Evolutionary conservation across 2,113 vertebrate species (phyloP), one percentile per base, ranked within the genome.

Genomic region (Beaufortia kweichowensis): DNA sequence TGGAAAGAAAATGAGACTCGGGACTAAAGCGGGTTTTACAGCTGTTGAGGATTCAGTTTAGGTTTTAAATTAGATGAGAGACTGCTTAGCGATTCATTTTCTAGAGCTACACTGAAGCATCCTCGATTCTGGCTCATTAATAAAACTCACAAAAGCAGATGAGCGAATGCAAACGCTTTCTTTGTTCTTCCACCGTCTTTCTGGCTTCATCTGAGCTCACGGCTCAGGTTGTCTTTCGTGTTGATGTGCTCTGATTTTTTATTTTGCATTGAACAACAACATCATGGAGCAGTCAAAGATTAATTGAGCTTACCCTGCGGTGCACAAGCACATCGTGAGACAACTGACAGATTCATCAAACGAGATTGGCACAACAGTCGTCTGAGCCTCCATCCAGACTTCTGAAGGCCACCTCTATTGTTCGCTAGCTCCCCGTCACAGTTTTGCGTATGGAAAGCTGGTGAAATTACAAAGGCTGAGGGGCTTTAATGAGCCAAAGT

Each of bases 401-500:
- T 73, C 62, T 76, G 67, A 79, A 83, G 84, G 76, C 80, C 26
- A 26, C 78, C 66, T 82, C 82, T 78, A 66, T 82, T 89, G 78
- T 89, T 84, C 72, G 11, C 74, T 81, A 55, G 82, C 61, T 82
- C 46, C 56, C 60, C 55, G 76, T 77, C 33, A 73, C 62, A 69
- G 65, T 62, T 78, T 80, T 80, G 67, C 53, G n/a, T 43, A 48
- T 72, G 53, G 62, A 85, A 84, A 82, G 83, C 78, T 85, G 86
- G 81, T 78, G 19, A 78, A 78, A 84, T 90, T 89, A 85, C 77
- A 88, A 84, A 90, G 84, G 79, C 85, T 85, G 81, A 55, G 26
- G 76, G 80, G 82, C 84, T 88, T 90, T 90, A 91, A 91, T 91
- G 91, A 92, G 86, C 68, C 79, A 57, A 79, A 23, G 55, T 81